Base-by-base conservation (phyloP, 2,888 invertebrate species). In the Acrocyrtus sp. region DNA sequence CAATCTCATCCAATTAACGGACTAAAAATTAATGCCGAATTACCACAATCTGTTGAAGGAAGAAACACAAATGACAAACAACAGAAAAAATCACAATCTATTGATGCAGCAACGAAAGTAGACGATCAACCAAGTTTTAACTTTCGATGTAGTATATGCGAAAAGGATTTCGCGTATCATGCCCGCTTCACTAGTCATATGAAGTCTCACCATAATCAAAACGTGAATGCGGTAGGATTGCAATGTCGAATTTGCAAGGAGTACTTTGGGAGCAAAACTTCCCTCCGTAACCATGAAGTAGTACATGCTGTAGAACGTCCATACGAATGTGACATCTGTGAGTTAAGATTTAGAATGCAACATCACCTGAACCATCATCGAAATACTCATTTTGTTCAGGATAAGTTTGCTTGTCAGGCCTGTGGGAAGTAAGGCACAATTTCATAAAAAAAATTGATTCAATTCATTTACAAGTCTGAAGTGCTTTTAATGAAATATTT, bases 361-460 rank as follows among this genome's bases (percentile, higher is more conserved):
- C 50, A 50, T 50, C 50, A 50, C n/a, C 22, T 21, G 19, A 21
- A 22, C 5, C 50, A 21, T 50, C 50, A 50, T 50, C 22, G 22
- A 3, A 21, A 21, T 22, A 50, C 50, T 4, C 50, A 50, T 50
- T 50, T 50, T 21, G n/a, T 22, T 21, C 8, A 4, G 6, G 6
- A 5, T 8, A 4, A 50, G 50, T 50, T 50, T 21, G 5, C 50
- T 5, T 50, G 50, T n/a, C 6, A 10, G 8, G 5, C 3, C 8
- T 50, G 50, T 50, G 50, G 50, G 22, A 50, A 50, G 50, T 50
- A 50, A 50, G 19, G 4, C 6, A 50, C n/a, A n/a, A n/a, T n/a
- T n/a, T n/a, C n/a, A n/a, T n/a, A n/a, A n/a, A n/a, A n/a, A n/a
- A n/a, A n/a, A n/a, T n/a, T n/a, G n/a, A n/a, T n/a, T n/a, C n/a